A percentile compares a stretch with the other conserved stretches of the same genome.
Evolutionary conservation across 2,888 invertebrate species (phyloP).

Genomic region (Furcula furcula): DNA sequence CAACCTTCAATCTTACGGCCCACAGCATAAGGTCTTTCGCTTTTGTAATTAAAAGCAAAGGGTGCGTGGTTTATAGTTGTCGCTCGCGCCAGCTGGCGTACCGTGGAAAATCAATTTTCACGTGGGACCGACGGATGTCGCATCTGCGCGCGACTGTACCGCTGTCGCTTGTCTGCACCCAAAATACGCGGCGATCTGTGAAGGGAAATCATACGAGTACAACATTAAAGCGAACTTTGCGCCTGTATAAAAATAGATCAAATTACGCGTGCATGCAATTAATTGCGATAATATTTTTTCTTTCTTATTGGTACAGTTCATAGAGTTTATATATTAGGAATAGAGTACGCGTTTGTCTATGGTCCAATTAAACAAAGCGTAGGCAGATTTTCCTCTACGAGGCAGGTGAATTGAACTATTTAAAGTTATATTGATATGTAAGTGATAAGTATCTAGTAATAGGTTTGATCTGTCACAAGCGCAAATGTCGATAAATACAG

Average conservation of each 20-base stretch:
- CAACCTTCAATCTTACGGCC: constrained; percentile 33
- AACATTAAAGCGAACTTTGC: constrained; percentile 21
- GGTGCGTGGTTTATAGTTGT: constrained; percentile 53
- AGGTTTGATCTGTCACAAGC: too few relatives aligned
- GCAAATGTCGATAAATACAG: too few relatives aligned
- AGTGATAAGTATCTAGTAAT: too few relatives aligned
- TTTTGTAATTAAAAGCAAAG: constrained; percentile 18
- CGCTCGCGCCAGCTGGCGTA: constrained; percentile 77
- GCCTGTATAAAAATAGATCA: constrained; percentile 13
- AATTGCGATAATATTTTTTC: not conserved
- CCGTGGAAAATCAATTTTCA: constrained; percentile 81
- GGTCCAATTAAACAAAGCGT: too few relatives aligned
- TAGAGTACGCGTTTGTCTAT: too few relatives aligned
- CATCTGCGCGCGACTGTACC: constrained; percentile 72
- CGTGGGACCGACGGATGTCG: constrained; percentile 78
- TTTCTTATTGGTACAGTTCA: too few relatives aligned
- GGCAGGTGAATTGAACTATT: too few relatives aligned
- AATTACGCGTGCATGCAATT: constrained; percentile 11
- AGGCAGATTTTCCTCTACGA: too few relatives aligned
- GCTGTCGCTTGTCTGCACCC: constrained; percentile 59
- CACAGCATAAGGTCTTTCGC: constrained; percentile 23
- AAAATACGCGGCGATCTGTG: constrained; percentile 59
- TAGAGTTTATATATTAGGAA: too few relatives aligned
- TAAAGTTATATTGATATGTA: too few relatives aligned
- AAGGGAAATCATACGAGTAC: constrained; percentile 44